Conservation (phyloP, 2,797 vertebrate genomes). For the Coranthus polyacanthus region DNA sequence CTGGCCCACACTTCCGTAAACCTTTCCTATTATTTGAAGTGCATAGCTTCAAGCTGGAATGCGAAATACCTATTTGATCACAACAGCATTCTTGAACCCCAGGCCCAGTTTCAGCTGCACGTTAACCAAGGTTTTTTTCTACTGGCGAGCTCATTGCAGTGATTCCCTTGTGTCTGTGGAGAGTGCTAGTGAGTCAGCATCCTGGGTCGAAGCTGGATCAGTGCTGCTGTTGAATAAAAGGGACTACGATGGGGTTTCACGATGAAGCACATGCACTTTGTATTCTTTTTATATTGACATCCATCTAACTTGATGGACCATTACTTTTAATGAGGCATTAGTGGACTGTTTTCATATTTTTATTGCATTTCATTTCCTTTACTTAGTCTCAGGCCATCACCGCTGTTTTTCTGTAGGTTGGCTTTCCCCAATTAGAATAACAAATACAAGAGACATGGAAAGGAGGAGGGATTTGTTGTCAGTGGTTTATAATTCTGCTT, state of each 20-base stretch:
- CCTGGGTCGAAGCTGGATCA: conserved; percentile 8
- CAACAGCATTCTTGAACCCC: conserved; percentile 30
- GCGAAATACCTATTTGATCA: conserved; percentile 24
- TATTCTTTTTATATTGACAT: conserved; percentile 28
- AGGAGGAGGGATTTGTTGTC: neutral
- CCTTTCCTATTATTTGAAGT: conserved; percentile 1
- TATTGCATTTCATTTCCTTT: conserved; percentile 37
- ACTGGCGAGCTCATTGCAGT: conserved; percentile 31
- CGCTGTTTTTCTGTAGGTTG: neutral
- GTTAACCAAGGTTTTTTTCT: conserved; percentile 10
- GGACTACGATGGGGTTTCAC: conserved; percentile 35
- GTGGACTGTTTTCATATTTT: conserved; percentile 17
- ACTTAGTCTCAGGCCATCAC: conserved; percentile 5
- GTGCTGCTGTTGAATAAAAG: no score
- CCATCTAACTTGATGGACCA: conserved; percentile 6
- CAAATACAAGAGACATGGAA: conserved; percentile 6
- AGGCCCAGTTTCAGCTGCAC: conserved; percentile 6
- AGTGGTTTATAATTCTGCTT: conserved; percentile 9
- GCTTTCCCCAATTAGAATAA: neutral
- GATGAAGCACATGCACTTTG: conserved; percentile 20
- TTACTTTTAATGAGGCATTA: conserved; percentile 10
- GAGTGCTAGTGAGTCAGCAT: conserved; percentile 52
- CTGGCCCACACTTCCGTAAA: neutral
- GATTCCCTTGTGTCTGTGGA: conserved; percentile 48
- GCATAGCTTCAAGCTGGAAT: conserved; percentile 13